These are phyloP conservation scores for Acrocera orbiculus DNA, from an alignment of 2,888 invertebrate species.

Conservation along the genomic window DNA sequence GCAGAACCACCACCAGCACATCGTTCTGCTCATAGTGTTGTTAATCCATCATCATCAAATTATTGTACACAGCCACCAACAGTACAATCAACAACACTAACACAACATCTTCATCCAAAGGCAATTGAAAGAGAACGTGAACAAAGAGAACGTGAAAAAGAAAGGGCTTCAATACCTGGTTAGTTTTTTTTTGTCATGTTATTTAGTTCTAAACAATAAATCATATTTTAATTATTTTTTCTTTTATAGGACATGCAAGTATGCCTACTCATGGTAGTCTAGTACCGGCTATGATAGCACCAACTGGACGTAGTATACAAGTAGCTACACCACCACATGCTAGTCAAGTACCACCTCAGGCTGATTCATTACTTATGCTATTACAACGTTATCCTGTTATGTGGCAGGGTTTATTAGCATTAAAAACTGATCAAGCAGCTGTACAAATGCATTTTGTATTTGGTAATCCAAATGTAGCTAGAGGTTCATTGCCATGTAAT, in stretches of 20 bases:
- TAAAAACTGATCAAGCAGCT: slow-evolving; percentile 92
- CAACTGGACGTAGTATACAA: slow-evolving; percentile 21
- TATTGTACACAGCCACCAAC: slow-evolving; percentile 13
- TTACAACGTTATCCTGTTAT: slow-evolving; percentile 86
- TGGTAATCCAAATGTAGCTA: slow-evolving; percentile 79
- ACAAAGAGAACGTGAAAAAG: slow-evolving; percentile 18
- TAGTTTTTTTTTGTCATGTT: slow-evolving; percentile 4
- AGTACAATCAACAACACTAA: slow-evolving; percentile 13
- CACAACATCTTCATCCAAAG: slow-evolving; percentile 21
- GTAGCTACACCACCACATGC: slow-evolving; percentile 45
- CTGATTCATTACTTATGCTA: slow-evolving; percentile 63
- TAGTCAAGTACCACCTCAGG: slow-evolving; percentile 63
- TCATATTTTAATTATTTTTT: neutral
- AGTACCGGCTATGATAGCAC: slow-evolving; percentile 19
- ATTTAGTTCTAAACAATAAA: neutral
- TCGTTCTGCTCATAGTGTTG: slow-evolving; percentile 28
- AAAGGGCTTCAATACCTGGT: slow-evolving; percentile 18
- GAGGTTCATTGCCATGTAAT: slow-evolving; percentile 70
- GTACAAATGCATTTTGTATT: slow-evolving; percentile 99
- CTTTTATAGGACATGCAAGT: slow-evolving; percentile 13
- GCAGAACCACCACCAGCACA: slow-evolving; percentile 43
- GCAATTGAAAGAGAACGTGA: slow-evolving; percentile 20
- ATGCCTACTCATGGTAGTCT: slow-evolving; percentile 19
- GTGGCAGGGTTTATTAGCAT: slow-evolving; percentile 90
- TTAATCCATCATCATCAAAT: slow-evolving; percentile 26